Evolutionary conservation across 1,140 invertebrate genomes (phyloP), one percentile per base, ranked within the genome.

Genomic region (Drosophila pruinosa): DNA sequence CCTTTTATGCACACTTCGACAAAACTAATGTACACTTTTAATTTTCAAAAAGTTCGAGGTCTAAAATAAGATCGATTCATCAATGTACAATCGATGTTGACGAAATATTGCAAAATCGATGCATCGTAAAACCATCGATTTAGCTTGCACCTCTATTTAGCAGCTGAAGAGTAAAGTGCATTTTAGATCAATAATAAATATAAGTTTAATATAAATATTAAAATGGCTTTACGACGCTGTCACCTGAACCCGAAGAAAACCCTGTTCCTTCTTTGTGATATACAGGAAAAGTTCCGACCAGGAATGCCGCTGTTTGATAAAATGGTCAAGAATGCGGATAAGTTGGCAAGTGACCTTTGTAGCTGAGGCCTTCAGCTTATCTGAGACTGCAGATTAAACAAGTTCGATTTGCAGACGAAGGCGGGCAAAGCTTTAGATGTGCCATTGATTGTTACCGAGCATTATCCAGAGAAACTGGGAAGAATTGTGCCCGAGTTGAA

Each of bases 401-500:
- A 10, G 41, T 48, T 45, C 31, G 7, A 15, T 57, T 89, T 80
- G 7, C 75, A 95, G 94, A 92, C 97, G 2, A 92, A 94, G 89
- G 94, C 94, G 36, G 94, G 96, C 1, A 95, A 96, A 90, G 92
- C 95, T 17, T 92, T 98, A 45, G 93, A 96, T 12, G 94, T 98
- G 58, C 96, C 96, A 1, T 92, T 97, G 6, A 92, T 98, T 63
- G 95, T 97, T 0, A 97, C 97, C 0, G 97, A 98, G 89, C 95
- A 96, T 75, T 94, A 95, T 91, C 95, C 95, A 1, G 92, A 93
- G 92, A 95, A 95, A 39, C 92, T 98, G 0, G 97, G 97, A 0
- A 94, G 94, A 64, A 98, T 95, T 0, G 95, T 97, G 7, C 76
- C 94, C 4, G 95, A 97, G 72, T 91, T 98, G 24, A 94, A 97